Evolutionary conservation across 2,797 vertebrate genomes (phyloP).

Genomic region (Oreochromis mossambicus): DNA sequence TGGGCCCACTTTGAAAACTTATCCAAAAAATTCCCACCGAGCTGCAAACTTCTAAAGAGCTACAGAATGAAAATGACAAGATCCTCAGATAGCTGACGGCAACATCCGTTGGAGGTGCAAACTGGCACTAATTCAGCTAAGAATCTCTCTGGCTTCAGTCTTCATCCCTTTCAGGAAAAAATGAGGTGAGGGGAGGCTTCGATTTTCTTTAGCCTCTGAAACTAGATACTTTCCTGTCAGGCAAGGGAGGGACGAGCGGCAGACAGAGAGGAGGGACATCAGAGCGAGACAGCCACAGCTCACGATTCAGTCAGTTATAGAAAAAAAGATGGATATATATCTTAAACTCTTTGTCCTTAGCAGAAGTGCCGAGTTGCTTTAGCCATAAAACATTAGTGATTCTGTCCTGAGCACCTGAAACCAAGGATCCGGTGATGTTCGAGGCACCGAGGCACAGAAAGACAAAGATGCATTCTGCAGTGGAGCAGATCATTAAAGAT

Average conservation of each 20-base stretch:
- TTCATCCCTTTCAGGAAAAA: neutral
- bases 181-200: neutral
- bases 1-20: neutral
- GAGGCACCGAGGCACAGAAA: neutral
- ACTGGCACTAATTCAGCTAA: neutral
- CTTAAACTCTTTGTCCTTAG: neutral
- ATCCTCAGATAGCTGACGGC: neutral
- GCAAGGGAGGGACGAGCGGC: neutral
- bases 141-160: neutral
- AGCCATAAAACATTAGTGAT: neutral
- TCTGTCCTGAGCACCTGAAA: neutral
- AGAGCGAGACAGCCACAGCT: neutral
- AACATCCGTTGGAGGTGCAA: conserved; percentile 17
- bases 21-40: neutral
- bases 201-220: conserved; percentile 30
- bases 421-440: neutral
- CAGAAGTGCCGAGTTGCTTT: neutral
- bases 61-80: neutral
- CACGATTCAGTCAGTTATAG: neutral
- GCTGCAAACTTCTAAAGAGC: neutral
- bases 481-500: neutral
- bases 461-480: neutral
- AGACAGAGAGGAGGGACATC: neutral
- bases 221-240: conserved; percentile 4
- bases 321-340: neutral